phyloP scores from a whole-genome alignment of 1,140 invertebrate genomes.

The Berghia stephanieae region DNA sequence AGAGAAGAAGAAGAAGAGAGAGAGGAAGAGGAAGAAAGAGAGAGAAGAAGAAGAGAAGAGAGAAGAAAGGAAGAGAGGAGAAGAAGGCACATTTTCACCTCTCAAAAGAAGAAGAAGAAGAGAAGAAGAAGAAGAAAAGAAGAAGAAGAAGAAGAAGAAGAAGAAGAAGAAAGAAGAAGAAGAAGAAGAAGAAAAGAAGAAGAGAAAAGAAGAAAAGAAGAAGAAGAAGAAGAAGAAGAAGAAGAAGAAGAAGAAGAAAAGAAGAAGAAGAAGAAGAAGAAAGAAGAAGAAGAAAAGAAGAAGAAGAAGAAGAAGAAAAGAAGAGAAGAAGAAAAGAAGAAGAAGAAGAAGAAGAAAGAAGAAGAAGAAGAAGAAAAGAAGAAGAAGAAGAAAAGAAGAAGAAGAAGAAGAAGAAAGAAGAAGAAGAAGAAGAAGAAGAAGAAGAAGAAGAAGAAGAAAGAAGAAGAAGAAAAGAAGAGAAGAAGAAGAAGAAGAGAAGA shows the following conservation, averaged over 20 bases:
- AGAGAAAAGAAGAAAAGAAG: neutral
- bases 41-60: too few species aligned
- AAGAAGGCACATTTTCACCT: too few species aligned
- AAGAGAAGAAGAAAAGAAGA: neutral
- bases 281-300: neutral
- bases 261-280: neutral
- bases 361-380: neutral
- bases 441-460: too few species aligned
- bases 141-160: neutral
- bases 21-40: too few species aligned
- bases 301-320: slow-evolving; percentile 10
- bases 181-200: neutral
- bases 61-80: too few species aligned
- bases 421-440: neutral
- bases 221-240: neutral
- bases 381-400: neutral
- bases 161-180: neutral
- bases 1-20: too few species aligned
- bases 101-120: too few species aligned
- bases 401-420: neutral
- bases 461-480: too few species aligned
- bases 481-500: neutral
- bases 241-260: too few species aligned
- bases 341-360: slow-evolving; percentile 1
- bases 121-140: too few species aligned